phyloP scores from a whole-genome alignment of 2,797 vertebrate species.

The Lagodon rhomboides region DNA sequence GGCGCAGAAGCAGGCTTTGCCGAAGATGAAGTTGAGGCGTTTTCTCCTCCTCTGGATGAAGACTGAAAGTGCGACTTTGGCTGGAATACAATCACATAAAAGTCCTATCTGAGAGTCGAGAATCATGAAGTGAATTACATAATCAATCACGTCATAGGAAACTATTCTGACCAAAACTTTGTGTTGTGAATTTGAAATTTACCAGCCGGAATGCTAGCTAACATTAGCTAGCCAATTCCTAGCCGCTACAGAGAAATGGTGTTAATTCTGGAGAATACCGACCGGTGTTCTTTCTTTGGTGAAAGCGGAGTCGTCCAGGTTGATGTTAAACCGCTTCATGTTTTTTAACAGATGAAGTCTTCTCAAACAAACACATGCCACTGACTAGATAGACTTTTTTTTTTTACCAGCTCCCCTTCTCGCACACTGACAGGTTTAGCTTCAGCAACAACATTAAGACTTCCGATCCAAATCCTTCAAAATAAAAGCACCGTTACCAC shows the following conservation, averaged over 20 bases:
- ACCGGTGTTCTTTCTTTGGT: slow-evolving; percentile 83
- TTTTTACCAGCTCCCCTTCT: neutral
- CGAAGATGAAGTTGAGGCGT: slow-evolving; percentile 27
- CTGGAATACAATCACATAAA: slow-evolving; percentile 63
- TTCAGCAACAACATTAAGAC: neutral
- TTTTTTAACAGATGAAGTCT: neutral
- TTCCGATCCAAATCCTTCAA: slow-evolving; percentile 38
- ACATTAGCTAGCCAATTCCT: slow-evolving; percentile 1
- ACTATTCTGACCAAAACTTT: neutral
- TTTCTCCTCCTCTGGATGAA: slow-evolving; percentile 60
- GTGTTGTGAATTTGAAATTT: neutral
- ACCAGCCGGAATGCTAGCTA: neutral
- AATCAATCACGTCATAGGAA: neutral
- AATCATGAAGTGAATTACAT: neutral
- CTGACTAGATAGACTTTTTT: neutral
- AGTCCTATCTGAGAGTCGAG: neutral
- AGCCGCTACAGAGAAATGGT: neutral
- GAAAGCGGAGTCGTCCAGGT: slow-evolving; percentile 84
- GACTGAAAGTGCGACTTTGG: slow-evolving; percentile 82
- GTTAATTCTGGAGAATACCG: slow-evolving; percentile 36
- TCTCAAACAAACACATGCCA: neutral
- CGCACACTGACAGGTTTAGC: accelerated
- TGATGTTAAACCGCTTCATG: slow-evolving; percentile 83
- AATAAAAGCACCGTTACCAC: slow-evolving; percentile 36
- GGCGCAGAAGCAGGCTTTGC: slow-evolving; percentile 35